Evolutionary conservation across 2,888 invertebrate genomes (phyloP), one percentile per base, ranked within the genome.

Genomic region (Phania funesta): DNA sequence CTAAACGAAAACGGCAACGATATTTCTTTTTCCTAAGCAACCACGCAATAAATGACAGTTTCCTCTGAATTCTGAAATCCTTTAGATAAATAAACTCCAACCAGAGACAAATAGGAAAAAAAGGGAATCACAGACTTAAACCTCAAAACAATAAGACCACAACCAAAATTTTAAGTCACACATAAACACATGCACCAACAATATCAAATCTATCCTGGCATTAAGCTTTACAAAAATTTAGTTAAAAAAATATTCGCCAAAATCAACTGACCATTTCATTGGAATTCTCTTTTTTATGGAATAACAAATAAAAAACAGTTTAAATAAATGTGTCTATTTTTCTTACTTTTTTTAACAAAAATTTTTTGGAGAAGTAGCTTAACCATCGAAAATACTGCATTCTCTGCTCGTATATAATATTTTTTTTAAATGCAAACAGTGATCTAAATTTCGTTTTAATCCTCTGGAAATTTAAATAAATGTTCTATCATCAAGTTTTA

Each of bases 381-480:
- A 32, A 32, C 32, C 9, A 48, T 32, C 4, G 8, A 26, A 62
- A 54, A 44, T 70, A 26, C 67, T 52, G 56, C 56, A 68, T 68
- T 68, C 32, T 11, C 48, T 58, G 20, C 35, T 48, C 73, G 67
- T 64, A 68, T 56, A 58, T 41, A 74, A 68, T 29, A 18, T 32
- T 38, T 44, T 70, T 62, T 56, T 46, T n/a, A 32, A 16, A 11
- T 5, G 32, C 67, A 50, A 78, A 58, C 68, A 74, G 81, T 58
- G 64, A 56, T 78, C 58, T 68, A 70, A 82, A 54, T 64, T 78
- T 73, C 26, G 56, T 50, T 82, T 84, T 84, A 84, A 84, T 84
- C 84, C 84, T 83, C 80, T 84, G 41, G 78, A 80, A 82, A 84
- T 84, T 84, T 84, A 64, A 83, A 84, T 84, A 82, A 84, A 84